Base-by-base conservation (phyloP, 2,888 invertebrate species). In the Seladonia tumulorum region DNA sequence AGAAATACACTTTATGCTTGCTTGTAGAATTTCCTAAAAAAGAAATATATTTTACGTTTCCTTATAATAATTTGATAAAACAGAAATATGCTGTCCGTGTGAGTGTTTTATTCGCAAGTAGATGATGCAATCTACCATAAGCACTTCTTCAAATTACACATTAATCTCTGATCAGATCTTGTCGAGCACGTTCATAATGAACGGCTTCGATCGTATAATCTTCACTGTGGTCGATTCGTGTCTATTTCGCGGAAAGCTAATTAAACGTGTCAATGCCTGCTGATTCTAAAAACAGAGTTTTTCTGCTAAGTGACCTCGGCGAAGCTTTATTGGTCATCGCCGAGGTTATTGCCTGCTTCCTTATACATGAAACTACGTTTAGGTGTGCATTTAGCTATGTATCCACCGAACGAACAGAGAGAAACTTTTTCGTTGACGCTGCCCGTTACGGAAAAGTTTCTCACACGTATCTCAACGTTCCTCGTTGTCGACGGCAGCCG, bases 171-270 rank as follows among this genome's bases (percentile, higher is more conserved):
- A 63, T 18, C 29, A n/a, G 7, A 29, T 63, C 29, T 29, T 63
- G 29, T 29, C 63, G 7, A 29, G 16, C 29, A 29, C 29, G 63
- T 63, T 63, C 29, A 16, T 7, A 63, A 63, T 16, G 3, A 63
- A 57, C 57, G 10, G 53, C 10, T 57, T 57, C n/a, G n/a, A n/a
- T 22, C 57, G 0, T 57, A 10, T 12, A n/a, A n/a, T 57, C n/a
- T 57, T n/a, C n/a, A 12, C 57, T 22, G 3, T n/a, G 57, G 12
- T 68, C 39, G 66, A 10, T 4, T 39, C 10, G 8, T 18, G 39
- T 39, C 22, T 39, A 68, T 22, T 79, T 85, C 72, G 66, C 89
- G 76, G 71, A 80, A 80, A 70, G 57, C 79, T 82, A 68, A 68
- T 75, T 57, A 12, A 68, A 68, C 22, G 66, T 8, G 35, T 22